Evolutionary conservation across 2,888 invertebrate genomes (phyloP), one percentile per base, ranked within the genome.

Genomic region (Cosmia trapezina): DNA sequence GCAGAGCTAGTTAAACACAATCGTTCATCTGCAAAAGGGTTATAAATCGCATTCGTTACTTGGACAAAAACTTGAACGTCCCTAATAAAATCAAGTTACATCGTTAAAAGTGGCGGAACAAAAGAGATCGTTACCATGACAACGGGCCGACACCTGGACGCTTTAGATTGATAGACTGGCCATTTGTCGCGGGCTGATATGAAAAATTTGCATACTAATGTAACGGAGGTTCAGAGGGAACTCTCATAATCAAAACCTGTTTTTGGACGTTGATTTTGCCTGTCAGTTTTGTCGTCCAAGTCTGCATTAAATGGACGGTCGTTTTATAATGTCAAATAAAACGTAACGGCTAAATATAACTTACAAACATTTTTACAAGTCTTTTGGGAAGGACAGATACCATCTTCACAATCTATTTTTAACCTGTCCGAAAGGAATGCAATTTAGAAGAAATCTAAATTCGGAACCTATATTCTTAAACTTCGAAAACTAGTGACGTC

Each of bases 181-280:
- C 88, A 87, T 89, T 89, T 86, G 88, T 83, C 81, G 85, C 84
- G 86, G 91, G 87, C 78, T 85, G 90, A 90, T 91, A 92, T 90
- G 89, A 92, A 92, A 92, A 91, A 94, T 93, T 94, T 92, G 91
- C 94, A 94, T 94, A 89, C 88, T 92, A 91, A 93, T 93, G 89
- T 92, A 84, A 89, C 86, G 82, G 88, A 89, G 88, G 88, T 88
- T 83, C 85, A 75, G 85, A 83, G 87, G 87, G 88, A 88, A 64
- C 83, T 86, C 84, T 84, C 80, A 86, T 91, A 89, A 91, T 88
- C 82, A 86, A 86, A 86, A 87, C 88, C 68, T 81, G 83, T 86
- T 86, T 91, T 89, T 88, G 86, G 71, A 72, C 73, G 53, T 78
- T 68, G 70, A 63, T 68, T 74, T 66, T 47, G 19, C 37, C 49